Conservation (phyloP, 1,140 invertebrate genomes). For the Drosophila azteca region DNA sequence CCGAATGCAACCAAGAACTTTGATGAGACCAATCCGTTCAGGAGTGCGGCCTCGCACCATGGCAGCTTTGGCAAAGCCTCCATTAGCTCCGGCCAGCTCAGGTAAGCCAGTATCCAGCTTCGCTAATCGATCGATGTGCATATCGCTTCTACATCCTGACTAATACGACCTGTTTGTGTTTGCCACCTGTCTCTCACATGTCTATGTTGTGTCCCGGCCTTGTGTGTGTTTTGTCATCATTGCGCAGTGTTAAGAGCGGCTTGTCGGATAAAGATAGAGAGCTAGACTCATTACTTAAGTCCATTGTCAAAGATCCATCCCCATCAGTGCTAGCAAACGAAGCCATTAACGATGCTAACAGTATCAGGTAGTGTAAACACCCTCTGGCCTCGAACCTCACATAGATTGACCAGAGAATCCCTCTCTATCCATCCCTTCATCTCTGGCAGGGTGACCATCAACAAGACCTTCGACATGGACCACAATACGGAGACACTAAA, state of each 20-base stretch:
- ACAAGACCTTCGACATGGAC: constrained; percentile 86
- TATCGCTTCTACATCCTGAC: constrained; percentile 55
- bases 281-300: constrained; percentile 86
- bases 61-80: constrained; percentile 83
- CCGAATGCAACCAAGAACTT: constrained; percentile 77
- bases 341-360: constrained; percentile 83
- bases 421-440: constrained; percentile 1
- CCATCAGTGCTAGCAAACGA: constrained; percentile 85
- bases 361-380: constrained; percentile 82
- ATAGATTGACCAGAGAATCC: constrained; percentile 52
- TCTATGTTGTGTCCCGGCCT: constrained; percentile 48
- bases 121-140: constrained; percentile 8
- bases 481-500: constrained; percentile 85
- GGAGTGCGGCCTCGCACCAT: constrained; percentile 75
- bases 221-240: constrained; percentile 52
- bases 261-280: constrained; percentile 85
- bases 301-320: constrained; percentile 86
- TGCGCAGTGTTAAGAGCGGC: constrained; percentile 84
- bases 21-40: constrained; percentile 82
- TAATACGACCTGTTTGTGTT: constrained; percentile 65
- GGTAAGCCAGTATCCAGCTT: constrained; percentile 40
- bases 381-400: background rate
- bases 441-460: constrained; percentile 85
- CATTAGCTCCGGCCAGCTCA: constrained; percentile 81
- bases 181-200: constrained; percentile 55